Base-by-base conservation (phyloP, 1,140 invertebrate genomes). In the Drosophila insularis region DNA sequence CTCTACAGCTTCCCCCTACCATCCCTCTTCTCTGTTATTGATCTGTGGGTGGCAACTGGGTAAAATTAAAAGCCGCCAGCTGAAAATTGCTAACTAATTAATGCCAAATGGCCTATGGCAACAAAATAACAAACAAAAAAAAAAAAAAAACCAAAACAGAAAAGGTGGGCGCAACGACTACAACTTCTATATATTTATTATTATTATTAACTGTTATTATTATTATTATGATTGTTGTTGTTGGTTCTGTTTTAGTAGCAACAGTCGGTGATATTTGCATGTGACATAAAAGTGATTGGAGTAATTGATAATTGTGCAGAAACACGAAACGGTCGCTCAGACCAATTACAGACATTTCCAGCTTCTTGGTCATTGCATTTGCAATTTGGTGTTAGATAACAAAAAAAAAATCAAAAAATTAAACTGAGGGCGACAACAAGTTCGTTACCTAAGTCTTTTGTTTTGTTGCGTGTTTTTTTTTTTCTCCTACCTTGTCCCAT, bases 281-380 rank as follows among this genome's bases (percentile, higher is more conserved):
- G 82, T 86, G 84, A 86, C 82, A 86, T 86, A 86, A 79, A 86
- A 86, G 82, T 82, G 82, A 86, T 86, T 87, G 82, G 82, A 87
- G 79, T 86, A 86, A 87, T 86, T 86, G 82, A 86, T 86, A 86
- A 86, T 86, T 86, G 82, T 79, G 71, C 79, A 87, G 76, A 86
- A 76, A 80, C 82, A 86, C 79, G 82, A 80, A 86, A 81, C 63
- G 53, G 63, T 65, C 64, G 66, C 17, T 50, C 43, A 50, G 43
- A 72, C 71, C 81, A 86, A 85, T 86, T 86, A 85, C 46, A 61
- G 40, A 53, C n/a, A 62, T 65, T 54, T 66, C 23, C 54, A 37
- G 17, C 43, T 50, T 21, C 19, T 50, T n/a, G 8, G 7, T 17
- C 14, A 17, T 17, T 46, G 7, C 43, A 50, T 17, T 50, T 21